A percentile compares a stretch with the other conserved stretches of the same genome.
Conservation (phyloP, 1,140 invertebrate genomes). For the Bombus waltoni region DNA sequence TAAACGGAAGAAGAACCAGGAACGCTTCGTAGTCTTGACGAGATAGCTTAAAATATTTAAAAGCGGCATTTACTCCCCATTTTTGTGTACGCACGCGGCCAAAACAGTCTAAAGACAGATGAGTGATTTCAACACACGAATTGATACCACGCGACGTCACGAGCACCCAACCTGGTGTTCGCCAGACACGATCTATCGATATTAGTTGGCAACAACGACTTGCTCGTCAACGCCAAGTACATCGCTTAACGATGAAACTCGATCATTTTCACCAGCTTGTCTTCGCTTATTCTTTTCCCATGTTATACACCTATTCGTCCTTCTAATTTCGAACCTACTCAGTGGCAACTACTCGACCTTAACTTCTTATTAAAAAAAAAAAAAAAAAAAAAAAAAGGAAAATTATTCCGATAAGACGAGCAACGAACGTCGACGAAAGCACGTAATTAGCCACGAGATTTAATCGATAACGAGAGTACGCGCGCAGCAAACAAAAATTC, state of each 20-base stretch:
- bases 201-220: constrained; percentile 58
- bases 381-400: too few species aligned
- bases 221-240: constrained; percentile 47
- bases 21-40: neutral
- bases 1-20: neutral
- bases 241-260: constrained; percentile 32
- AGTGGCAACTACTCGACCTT: too few species aligned
- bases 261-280: constrained; percentile 17
- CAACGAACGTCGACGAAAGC: neutral
- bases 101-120: constrained; percentile 24
- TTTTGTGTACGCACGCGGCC: neutral
- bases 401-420: neutral
- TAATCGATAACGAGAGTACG: neutral
- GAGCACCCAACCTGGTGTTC: constrained; percentile 5
- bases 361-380: too few species aligned
- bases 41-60: neutral
- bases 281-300: neutral
- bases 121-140: constrained; percentile 34
- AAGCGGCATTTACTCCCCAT: neutral
- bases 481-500: neutral
- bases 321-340: too few species aligned
- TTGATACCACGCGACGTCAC: constrained; percentile 25
- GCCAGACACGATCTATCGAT: constrained; percentile 58
- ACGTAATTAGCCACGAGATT: neutral
- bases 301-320: too few species aligned